A percentile compares a stretch with the other conserved stretches of the same genome.
phyloP scores from a whole-genome alignment of 2,888 invertebrate species.

The Mechanitis messenoides region DNA sequence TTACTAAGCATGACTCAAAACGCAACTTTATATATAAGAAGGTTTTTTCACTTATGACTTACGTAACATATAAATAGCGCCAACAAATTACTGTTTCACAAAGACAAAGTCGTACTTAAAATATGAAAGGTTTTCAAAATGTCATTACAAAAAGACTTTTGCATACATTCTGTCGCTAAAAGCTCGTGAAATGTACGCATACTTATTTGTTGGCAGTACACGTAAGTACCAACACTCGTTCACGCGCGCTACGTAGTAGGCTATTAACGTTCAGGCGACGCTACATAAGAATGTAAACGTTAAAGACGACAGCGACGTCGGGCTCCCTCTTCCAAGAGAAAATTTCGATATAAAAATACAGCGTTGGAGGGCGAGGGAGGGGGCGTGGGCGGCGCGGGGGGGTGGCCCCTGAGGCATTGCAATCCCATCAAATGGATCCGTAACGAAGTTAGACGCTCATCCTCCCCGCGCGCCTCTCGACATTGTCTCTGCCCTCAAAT shows the following conservation, averaged over 20 bases:
- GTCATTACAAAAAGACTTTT: constrained; percentile 57
- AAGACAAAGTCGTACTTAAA: constrained; percentile 49
- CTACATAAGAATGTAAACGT: constrained; percentile 77
- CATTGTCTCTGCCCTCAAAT: constrained; percentile 78
- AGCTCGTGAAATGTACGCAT: constrained; percentile 58
- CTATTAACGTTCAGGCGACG: constrained; percentile 74
- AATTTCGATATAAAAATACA: constrained; percentile 77
- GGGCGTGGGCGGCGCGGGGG: constrained; percentile 38
- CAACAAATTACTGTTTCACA: constrained; percentile 35
- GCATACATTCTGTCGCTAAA: constrained; percentile 58
- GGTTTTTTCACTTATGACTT: background rate
- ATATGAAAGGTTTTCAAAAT: constrained; percentile 65
- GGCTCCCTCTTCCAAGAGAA: constrained; percentile 68
- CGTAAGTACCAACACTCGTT: constrained; percentile 38
- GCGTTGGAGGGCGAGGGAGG: constrained; percentile 51
- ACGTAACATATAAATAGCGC: background rate
- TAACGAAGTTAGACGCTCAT: constrained; percentile 83
- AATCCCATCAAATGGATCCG: constrained; percentile 88
- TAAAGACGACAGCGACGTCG: constrained; percentile 70
- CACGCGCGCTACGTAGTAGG: constrained; percentile 57
- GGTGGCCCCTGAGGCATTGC: constrained; percentile 76
- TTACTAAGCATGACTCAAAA: background rate
- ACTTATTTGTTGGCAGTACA: constrained; percentile 31
- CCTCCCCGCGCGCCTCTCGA: constrained; percentile 75
- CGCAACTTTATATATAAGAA: background rate